Base-by-base conservation (phyloP, 2,113 vertebrate genomes). In the Hippocampus abdominalis region DNA sequence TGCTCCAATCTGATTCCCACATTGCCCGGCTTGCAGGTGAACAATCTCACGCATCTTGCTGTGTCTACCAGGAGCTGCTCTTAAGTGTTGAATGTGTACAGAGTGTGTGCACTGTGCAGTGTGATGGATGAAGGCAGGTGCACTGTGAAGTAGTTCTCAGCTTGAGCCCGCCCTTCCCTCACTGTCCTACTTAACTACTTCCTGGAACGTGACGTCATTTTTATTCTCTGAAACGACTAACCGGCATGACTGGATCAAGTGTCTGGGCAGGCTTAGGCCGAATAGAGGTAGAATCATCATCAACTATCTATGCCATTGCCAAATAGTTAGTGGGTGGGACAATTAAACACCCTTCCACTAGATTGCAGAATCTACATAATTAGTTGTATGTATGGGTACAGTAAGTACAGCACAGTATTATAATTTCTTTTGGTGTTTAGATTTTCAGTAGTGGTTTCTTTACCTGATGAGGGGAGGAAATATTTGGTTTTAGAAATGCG, bases 11-110 rank as follows among this genome's bases (percentile, higher is more conserved):
- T 89, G 88, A 78, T 89, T 89, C 0, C 88, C 88, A 84, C 88
- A 90, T 80, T 90, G 88, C 0, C 88, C 88, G 78, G 88, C 88
- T 62, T 90, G 88, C 49, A 90, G 84, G 48, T 90, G 88, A 66
- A 90, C 85, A 25, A 90, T 90, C 65, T 90, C 88, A 68, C 88
- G 87, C 88, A 90, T 90, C 48, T 84, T 89, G 16, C 49, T 39
- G 66, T 16, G 32, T 60, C 57, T 20, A 8, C 15, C 15, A 60
- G 27, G 27, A 60, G 57, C 57, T 60, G 63, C 40, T 18, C 13
- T 25, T 46, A 5, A 15, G 23, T 46, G 39, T 2, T 25, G 62
- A 23, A 39, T 13, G 61, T 5, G 29, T 61, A 10, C 29, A 39
- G 60, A 23, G 60, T 39, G 18, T 39, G 36, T n/a, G 39, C 39